Evolutionary conservation across 2,888 invertebrate species (phyloP).

Genomic region (Hypolimnas misippus): DNA sequence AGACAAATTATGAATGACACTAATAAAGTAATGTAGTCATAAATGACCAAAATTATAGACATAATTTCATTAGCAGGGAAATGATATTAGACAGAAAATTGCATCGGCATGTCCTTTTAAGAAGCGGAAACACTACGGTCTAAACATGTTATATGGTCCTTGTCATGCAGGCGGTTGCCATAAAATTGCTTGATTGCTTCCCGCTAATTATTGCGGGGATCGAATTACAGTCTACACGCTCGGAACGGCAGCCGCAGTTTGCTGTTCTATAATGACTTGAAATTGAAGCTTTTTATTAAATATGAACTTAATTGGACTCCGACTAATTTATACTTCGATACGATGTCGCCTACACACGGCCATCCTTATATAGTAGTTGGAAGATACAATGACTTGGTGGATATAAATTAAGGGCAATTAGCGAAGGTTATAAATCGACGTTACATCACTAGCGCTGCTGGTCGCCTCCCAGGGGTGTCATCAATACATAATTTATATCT

Average conservation of each 20-base stretch:
- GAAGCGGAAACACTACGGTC: slow-evolving; percentile 42
- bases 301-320: slow-evolving; percentile 23
- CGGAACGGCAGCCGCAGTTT: slow-evolving; percentile 36
- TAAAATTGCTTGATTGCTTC: slow-evolving; percentile 50
- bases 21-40: too few species aligned
- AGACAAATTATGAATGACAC: too few species aligned
- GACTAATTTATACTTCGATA: slow-evolving; percentile 27
- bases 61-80: slow-evolving; percentile 10
- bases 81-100: slow-evolving; percentile 14
- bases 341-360: slow-evolving; percentile 21
- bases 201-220: slow-evolving; percentile 53
- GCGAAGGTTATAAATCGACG: slow-evolving; percentile 65
- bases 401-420: slow-evolving; percentile 74
- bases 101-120: slow-evolving; percentile 41
- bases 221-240: slow-evolving; percentile 48
- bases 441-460: slow-evolving; percentile 49
- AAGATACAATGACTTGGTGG: slow-evolving; percentile 34
- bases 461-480: slow-evolving; percentile 67
- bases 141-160: slow-evolving; percentile 34
- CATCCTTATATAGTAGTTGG: slow-evolving; percentile 16
- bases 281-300: slow-evolving; percentile 41
- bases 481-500: slow-evolving; percentile 69
- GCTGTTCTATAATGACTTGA: slow-evolving; percentile 35
- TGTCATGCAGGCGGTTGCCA: slow-evolving; percentile 32
- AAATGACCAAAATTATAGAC: slow-evolving; percentile 4